Conservation (phyloP, 2,888 invertebrate species). For the Ligdia adustata region DNA sequence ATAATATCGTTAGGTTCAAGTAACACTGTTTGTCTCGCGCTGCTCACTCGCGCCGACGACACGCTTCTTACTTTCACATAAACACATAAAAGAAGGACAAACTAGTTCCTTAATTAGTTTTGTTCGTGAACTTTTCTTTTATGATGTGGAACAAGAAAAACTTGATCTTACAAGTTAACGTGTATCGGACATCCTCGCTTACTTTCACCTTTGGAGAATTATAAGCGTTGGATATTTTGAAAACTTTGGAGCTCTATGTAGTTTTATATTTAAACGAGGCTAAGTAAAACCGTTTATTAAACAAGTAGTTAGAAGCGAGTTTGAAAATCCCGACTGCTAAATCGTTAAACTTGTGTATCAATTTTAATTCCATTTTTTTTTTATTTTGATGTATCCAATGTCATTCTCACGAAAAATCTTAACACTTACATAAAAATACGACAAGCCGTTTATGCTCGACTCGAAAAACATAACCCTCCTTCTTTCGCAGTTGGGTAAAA, state of each 20-base stretch:
- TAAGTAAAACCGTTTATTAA: no score
- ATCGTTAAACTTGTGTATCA: no score
- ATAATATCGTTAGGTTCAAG: background rate
- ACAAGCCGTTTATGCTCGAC: no score
- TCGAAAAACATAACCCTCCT: no score
- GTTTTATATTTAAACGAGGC: background rate
- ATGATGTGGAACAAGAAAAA: slow-evolving; percentile 2
- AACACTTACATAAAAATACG: no score
- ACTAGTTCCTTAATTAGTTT: slow-evolving; percentile 15
- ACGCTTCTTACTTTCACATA: slow-evolving; percentile 2
- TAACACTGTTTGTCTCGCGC: slow-evolving; percentile 9
- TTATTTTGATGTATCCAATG: no score
- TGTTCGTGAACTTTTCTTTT: slow-evolving; percentile 8
- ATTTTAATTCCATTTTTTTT: no score
- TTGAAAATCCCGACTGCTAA: no score
- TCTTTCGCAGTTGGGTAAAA: no score
- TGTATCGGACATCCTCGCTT: background rate
- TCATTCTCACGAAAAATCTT: no score
- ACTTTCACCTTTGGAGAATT: background rate
- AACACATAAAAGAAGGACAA: slow-evolving; percentile 1
- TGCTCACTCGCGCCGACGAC: background rate
- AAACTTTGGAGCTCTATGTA: background rate
- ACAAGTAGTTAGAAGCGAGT: no score
- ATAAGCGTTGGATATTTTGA: background rate
- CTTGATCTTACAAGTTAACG: background rate